phyloP scores from a whole-genome alignment of 2,113 vertebrate species.

The Vulpes lagopus region DNA sequence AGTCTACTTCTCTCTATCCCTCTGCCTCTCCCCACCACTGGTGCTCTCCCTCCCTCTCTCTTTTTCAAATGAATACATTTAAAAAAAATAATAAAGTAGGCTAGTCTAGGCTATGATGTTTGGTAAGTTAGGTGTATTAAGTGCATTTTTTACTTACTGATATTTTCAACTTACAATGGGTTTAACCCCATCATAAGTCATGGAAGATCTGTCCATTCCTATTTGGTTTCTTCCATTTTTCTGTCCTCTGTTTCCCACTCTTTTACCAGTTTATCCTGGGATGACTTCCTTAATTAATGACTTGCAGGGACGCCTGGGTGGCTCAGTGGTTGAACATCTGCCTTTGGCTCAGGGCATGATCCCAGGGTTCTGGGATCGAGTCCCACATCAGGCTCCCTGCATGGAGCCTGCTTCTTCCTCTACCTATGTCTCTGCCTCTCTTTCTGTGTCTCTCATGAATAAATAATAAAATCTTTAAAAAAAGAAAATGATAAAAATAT shows the following conservation, averaged over 20 bases:
- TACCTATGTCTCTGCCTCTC: no score
- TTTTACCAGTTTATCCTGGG: not conserved
- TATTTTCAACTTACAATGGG: not conserved
- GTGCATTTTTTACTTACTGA: not conserved
- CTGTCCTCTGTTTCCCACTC: not conserved
- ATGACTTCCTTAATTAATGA: conserved; percentile 12
- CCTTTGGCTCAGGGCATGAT: no score
- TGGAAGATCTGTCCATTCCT: not conserved
- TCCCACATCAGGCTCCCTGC: no score
- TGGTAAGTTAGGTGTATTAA: not conserved
- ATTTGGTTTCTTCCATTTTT: not conserved
- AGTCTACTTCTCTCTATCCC: not conserved
- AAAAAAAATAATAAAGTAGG: not conserved
- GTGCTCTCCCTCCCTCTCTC: not conserved
- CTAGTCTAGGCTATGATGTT: not conserved
- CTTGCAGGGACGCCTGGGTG: not conserved
- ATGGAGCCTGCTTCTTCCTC: no score
- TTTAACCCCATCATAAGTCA: not conserved
- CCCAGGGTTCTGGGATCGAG: no score
- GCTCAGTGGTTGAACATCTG: no score
- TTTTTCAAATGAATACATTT: not conserved
- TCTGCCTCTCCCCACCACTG: not conserved
- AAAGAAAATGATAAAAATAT: no score
- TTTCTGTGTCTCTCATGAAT: no score
- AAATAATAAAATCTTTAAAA: no score